A percentile compares a stretch with the other conserved stretches of the same genome.
These are phyloP conservation scores for Drosophila meridionalis DNA, from an alignment of 2,888 invertebrate genomes.

Conservation along the genomic window DNA sequence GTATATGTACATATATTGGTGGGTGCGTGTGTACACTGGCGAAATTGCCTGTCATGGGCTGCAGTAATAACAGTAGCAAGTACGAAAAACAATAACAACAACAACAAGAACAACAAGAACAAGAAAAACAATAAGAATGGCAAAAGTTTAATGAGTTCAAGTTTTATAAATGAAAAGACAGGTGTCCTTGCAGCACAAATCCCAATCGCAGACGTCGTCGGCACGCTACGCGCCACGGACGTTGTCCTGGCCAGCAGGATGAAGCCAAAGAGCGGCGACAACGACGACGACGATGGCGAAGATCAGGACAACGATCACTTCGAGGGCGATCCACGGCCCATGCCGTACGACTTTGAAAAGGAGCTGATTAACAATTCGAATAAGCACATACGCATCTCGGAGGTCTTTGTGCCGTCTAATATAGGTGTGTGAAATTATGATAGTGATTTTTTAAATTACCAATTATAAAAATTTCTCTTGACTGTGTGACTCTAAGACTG, in stretches of 20 bases:
- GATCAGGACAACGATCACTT: conserved; percentile 54
- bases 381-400: conserved; percentile 73
- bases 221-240: conserved; percentile 64
- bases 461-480: not conserved
- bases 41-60: conserved; percentile 63
- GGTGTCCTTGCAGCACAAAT: conserved; percentile 67
- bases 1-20: conserved; percentile 13
- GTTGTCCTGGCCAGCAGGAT: conserved; percentile 28
- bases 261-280: conserved; percentile 27
- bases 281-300: conserved; percentile 37
- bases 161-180: conserved; percentile 75
- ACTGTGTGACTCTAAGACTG: not conserved
- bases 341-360: conserved; percentile 83
- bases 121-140: conserved; percentile 43
- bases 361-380: conserved; percentile 82
- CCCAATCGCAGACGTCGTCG: conserved; percentile 54
- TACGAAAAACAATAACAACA: conserved; percentile 32
- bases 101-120: conserved; percentile 14
- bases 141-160: conserved; percentile 80
- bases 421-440: conserved; percentile 58
- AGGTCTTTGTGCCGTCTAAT: conserved; percentile 72
- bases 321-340: conserved; percentile 67
- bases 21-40: conserved; percentile 46
- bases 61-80: conserved; percentile 59
- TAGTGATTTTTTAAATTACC: not conserved